Conservation (phyloP, 2,888 invertebrate genomes). For the Noctua janthina region DNA sequence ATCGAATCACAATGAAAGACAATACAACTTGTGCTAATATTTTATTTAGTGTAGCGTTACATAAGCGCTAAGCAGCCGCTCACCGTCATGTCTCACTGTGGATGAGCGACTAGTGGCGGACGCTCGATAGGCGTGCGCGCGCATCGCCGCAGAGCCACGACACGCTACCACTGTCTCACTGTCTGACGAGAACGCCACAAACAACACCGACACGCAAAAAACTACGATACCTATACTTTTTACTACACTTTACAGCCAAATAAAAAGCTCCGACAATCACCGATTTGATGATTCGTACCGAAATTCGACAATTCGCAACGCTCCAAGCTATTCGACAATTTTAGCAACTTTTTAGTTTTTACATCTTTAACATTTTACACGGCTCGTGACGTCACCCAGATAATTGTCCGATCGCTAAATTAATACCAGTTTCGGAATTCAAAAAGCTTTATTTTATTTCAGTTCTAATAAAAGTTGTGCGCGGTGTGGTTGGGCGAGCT, state of each 20-base stretch:
- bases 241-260: constrained; percentile 62
- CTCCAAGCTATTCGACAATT: constrained; percentile 49
- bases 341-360: constrained; percentile 65
- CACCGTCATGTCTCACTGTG: constrained; percentile 54
- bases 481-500: constrained; percentile 68
- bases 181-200: constrained; percentile 35
- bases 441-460: constrained; percentile 82
- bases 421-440: constrained; percentile 75
- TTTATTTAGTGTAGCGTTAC: constrained; percentile 45
- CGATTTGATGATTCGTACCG: constrained; percentile 62
- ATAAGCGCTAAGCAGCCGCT: constrained; percentile 49
- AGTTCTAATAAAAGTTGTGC: constrained; percentile 81
- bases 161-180: constrained; percentile 47
- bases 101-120: constrained; percentile 60
- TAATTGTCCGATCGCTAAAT: constrained; percentile 74
- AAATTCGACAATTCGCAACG: constrained; percentile 64
- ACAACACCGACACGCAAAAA: constrained; percentile 45
- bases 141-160: constrained; percentile 74
- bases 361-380: constrained; percentile 61
- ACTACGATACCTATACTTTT: constrained; percentile 54
- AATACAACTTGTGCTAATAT: constrained; percentile 40
- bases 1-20: constrained; percentile 16
- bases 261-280: constrained; percentile 67
- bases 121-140: constrained; percentile 86
- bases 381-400: constrained; percentile 71